Conservation (phyloP, 2,888 invertebrate genomes). For the Bimastos eiseni region DNA sequence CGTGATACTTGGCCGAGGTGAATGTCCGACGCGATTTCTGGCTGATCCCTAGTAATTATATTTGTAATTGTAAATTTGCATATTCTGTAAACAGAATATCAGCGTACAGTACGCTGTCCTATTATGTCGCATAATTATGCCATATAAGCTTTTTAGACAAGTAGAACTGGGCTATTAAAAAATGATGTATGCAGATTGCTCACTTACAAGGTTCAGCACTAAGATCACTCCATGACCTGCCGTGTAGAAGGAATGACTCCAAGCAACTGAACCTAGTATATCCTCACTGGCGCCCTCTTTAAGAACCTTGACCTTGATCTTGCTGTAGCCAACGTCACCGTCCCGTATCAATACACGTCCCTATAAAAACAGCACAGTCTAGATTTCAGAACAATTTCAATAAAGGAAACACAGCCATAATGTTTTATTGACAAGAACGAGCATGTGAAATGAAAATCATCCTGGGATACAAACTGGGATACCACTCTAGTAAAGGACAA, state of each 20-base stretch:
- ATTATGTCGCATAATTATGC: neutral
- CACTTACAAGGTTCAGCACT: slow-evolving; percentile 1
- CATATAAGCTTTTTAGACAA: neutral
- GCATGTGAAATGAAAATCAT: neutral
- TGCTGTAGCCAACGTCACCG: neutral
- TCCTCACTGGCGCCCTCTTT: neutral
- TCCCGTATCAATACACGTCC: neutral
- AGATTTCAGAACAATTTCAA: neutral
- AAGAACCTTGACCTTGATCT: neutral
- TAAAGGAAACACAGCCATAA: neutral
- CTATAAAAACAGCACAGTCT: neutral
- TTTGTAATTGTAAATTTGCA: neutral
- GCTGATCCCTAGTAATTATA: too few species aligned
- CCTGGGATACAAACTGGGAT: neutral
- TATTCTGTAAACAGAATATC: neutral
- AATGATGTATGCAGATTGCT: neutral
- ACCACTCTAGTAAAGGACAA: neutral
- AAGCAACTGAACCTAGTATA: neutral
- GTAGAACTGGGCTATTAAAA: neutral
- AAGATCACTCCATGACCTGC: neutral
- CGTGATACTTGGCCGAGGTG: too few species aligned
- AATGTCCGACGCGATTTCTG: too few species aligned
- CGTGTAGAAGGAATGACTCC: neutral
- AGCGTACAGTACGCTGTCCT: neutral
- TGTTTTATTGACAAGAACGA: neutral